A percentile compares a stretch with the other conserved stretches of the same genome.
phyloP scores from a whole-genome alignment of 2,113 vertebrate species.

The Gobius niger region DNA sequence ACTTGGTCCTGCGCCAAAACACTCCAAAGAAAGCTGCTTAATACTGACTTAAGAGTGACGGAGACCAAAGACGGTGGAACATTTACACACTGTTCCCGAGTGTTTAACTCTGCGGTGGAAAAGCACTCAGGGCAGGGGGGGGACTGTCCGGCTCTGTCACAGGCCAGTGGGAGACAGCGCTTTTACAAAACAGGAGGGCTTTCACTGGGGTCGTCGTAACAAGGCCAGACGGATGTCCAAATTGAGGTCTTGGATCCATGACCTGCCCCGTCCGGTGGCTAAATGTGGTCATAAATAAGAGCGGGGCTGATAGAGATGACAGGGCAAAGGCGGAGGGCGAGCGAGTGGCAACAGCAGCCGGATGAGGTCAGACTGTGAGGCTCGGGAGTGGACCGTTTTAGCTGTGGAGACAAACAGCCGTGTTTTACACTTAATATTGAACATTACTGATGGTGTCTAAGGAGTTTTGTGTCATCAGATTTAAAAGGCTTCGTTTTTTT shows the following conservation, averaged over 20 bases:
- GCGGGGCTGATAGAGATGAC: conserved; percentile 61
- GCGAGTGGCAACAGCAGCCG: conserved; percentile 11
- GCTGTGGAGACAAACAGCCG: too few relatives aligned
- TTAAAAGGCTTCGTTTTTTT: too few relatives aligned
- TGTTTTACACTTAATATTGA: too few relatives aligned
- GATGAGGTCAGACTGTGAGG: conserved; percentile 16
- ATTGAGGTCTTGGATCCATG: conserved; percentile 41
- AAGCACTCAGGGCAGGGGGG: conserved; percentile 32
- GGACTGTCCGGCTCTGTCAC: conserved; percentile 25
- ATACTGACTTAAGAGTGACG: conserved; percentile 29
- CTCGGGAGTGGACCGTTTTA: conserved; percentile 3
- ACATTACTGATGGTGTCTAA: too few relatives aligned
- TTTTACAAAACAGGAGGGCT: not conserved
- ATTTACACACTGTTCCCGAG: not conserved
- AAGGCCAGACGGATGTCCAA: conserved; percentile 45
- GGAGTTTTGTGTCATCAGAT: too few relatives aligned
- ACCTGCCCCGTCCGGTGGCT: conserved; percentile 41
- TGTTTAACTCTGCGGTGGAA: conserved; percentile 7
- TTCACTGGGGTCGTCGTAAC: conserved; percentile 47
- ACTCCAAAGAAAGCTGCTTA: conserved; percentile 40
- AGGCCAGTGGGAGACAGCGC: conserved; percentile 13
- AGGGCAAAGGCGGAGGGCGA: conserved; percentile 32
- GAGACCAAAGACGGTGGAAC: conserved; percentile 20
- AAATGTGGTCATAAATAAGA: conserved; percentile 63
- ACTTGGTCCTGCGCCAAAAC: conserved; percentile 66